Base-by-base conservation (phyloP, 2,797 vertebrate species). In the Euthynnus affinis region DNA sequence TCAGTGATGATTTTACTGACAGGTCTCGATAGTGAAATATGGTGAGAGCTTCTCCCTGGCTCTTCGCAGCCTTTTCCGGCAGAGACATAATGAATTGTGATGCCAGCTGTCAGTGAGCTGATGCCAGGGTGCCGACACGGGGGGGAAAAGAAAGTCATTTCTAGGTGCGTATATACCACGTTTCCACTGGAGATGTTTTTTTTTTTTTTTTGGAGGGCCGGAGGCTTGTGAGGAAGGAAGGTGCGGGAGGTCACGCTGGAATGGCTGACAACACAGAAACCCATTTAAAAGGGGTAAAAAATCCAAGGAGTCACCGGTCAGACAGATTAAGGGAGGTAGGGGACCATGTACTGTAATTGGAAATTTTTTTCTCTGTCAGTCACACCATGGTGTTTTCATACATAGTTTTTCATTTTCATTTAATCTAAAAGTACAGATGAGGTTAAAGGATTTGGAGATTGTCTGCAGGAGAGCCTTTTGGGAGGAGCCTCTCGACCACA, bases 41-140 rank as follows among this genome's bases (percentile, higher is more conserved):
- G 82, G 73, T 18, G 82, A 62, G 73, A 76, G 69, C 76, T 69
- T 81, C 88, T 89, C 73, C 46, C 51, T 10, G 59, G 80, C 70
- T 82, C 69, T 84, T 69, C 72, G 80, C 71, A 69, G 88, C 74
- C 73, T 78, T 70, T 80, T 81, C 58, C 66, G n/a, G 80, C 57
- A 58, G 57, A 88, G 77, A 91, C 87, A 67, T 93, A 90, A 94
- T 92, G 84, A 89, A 91, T 76, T 88, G 84, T 91, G 90, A 94
- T 91, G 89, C 84, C 81, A 52, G 81, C 88, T 90, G 91, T 92
- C 91, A 90, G 71, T 17, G 62, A 14, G 80, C 86, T 60, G 76
- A 82, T 85, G 85, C 75, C 67, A 68, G 76, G 66, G 40, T 27
- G 37, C 83, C 88, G 80, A 84, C 62, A 59, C 32, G 48, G 71